Percentiles rank a stretch among this genome's conserved stretches.
Conservation (phyloP, 2,888 invertebrate genomes). For the Polydrusus pterygomalis region DNA sequence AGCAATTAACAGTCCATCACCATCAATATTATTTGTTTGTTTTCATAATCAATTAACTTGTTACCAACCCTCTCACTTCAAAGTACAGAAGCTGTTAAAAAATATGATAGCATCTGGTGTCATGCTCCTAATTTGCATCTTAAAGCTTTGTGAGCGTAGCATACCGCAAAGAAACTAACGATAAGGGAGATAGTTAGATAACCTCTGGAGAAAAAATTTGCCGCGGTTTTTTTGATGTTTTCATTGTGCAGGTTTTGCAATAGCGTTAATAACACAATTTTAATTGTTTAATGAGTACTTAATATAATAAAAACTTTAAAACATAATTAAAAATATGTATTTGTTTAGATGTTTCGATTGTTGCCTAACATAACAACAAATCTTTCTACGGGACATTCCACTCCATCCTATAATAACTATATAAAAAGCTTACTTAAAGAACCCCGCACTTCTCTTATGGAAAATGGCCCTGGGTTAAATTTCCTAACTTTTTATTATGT, state of each 20-base stretch:
- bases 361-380: no score
- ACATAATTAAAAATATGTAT: not conserved
- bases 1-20: conserved; percentile 32
- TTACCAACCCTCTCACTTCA: conserved; percentile 45
- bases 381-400: no score
- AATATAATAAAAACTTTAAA: conserved; percentile 8
- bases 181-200: conserved; percentile 21
- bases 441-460: no score
- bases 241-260: conserved; percentile 1
- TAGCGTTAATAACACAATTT: not conserved
- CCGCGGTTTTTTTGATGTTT: conserved; percentile 25
- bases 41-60: conserved; percentile 48
- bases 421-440: no score
- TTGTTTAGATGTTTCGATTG: no score
- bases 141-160: conserved; percentile 7
- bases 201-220: conserved; percentile 25
- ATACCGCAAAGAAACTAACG: conserved; percentile 23
- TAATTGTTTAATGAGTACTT: not conserved
- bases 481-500: no score
- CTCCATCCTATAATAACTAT: no score
- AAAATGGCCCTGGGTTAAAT: no score
- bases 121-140: conserved; percentile 23
- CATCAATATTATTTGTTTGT: conserved; percentile 45
- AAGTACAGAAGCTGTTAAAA: conserved; percentile 47
- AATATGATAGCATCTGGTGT: conserved; percentile 30